Evolutionary conservation across 2,888 invertebrate genomes (phyloP).

Genomic region (Drosophila nr. perissopoda): DNA sequence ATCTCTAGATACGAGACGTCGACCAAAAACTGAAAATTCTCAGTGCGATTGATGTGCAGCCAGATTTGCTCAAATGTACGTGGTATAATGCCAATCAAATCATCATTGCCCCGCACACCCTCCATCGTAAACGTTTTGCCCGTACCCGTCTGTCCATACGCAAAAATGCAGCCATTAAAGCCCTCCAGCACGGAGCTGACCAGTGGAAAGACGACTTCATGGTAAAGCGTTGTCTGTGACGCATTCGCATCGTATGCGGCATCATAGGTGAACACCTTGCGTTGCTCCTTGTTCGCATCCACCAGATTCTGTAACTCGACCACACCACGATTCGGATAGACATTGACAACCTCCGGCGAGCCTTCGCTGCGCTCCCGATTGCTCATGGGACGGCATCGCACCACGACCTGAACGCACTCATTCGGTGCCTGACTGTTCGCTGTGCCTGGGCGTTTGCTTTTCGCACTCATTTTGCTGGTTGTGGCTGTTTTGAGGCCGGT

Average conservation of each 20-base stretch:
- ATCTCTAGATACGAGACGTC: conserved; percentile 98
- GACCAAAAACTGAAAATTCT: conserved; percentile 97
- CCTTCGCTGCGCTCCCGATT: conserved; percentile 90
- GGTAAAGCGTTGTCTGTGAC: conserved; percentile 96
- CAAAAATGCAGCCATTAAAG: conserved; percentile 99
- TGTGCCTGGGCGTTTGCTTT: conserved; percentile 79
- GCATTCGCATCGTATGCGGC: conserved; percentile 96
- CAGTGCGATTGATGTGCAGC: conserved; percentile 94
- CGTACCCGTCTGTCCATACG: conserved; percentile 99
- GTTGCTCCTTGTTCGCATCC: conserved; percentile 89
- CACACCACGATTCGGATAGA: conserved; percentile 93
- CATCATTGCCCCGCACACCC: conserved; percentile 88
- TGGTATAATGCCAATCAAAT: conserved; percentile 94
- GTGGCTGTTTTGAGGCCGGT: conserved; percentile 43
- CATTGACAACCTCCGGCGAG: conserved; percentile 89
- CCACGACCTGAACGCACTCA: conserved; percentile 98
- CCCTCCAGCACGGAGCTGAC: conserved; percentile 98
- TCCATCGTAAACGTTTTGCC: conserved; percentile 91
- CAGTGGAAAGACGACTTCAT: conserved; percentile 97
- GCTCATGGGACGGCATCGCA: conserved; percentile 97
- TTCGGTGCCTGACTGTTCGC: conserved; percentile 85
- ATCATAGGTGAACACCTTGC: conserved; percentile 98
- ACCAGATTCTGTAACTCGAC: conserved; percentile 94
- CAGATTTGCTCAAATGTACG: conserved; percentile 99
- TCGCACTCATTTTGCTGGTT: conserved; percentile 78